Evolutionary conservation across 2,113 vertebrate species (phyloP).

Genomic region (Microcebus griseorufus): DNA sequence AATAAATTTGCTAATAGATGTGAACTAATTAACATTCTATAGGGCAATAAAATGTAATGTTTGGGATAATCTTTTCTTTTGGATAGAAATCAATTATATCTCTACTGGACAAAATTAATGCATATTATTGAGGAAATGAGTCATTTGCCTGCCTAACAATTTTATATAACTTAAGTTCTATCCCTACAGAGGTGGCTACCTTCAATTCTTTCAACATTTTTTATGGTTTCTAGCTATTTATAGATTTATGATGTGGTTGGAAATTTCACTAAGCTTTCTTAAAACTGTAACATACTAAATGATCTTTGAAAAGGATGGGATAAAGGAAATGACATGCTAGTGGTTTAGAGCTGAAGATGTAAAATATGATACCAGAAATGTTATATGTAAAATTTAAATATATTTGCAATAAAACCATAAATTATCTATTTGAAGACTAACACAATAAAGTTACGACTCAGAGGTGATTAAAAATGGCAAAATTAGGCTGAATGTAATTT

Average conservation of each 20-base stretch:
- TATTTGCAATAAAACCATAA: background rate
- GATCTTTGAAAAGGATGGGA: slow-evolving; percentile 5
- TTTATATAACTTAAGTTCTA: background rate
- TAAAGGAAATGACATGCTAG: background rate
- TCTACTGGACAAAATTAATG: background rate
- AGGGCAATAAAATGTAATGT: background rate
- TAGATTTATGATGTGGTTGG: no score
- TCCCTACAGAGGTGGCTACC: background rate
- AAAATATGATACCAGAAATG: background rate
- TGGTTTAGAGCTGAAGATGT: background rate
- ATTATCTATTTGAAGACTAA: background rate
- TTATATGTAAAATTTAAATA: background rate
- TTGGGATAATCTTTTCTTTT: background rate
- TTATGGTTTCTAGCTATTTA: background rate
- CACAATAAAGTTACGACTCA: background rate
- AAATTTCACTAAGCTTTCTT: background rate
- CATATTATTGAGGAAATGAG: background rate
- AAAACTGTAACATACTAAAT: background rate
- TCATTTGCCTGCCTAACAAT: background rate
- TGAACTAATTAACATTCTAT: background rate
- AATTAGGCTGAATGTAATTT: background rate
- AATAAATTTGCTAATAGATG: background rate
- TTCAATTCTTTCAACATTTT: background rate
- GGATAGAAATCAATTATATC: background rate
- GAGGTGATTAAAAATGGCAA: background rate